A percentile compares a stretch with the other conserved stretches of the same genome.
Evolutionary conservation across 2,113 vertebrate species (phyloP).

Genomic region (Epinephelus cyanopodus): DNA sequence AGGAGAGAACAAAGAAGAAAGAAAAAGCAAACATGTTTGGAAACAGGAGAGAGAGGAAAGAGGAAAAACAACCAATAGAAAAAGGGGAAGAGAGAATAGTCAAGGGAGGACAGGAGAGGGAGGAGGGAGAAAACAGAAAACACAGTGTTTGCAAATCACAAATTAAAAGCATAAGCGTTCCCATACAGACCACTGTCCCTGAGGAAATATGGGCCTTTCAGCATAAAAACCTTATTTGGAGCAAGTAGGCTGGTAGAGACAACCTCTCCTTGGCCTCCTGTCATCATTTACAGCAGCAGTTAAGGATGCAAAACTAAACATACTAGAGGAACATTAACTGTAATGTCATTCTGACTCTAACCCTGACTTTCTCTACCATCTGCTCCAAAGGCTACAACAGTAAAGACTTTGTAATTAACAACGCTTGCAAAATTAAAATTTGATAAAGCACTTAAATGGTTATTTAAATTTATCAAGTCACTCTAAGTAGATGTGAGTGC

Average conservation of each 20-base stretch:
- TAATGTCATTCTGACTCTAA: slow-evolving; percentile 1
- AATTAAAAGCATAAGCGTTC: slow-evolving; percentile 72
- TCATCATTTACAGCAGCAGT: slow-evolving; percentile 29
- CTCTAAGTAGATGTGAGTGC: background rate
- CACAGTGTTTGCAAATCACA: slow-evolving; percentile 73
- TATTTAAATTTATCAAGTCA: background rate
- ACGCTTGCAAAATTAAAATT: background rate
- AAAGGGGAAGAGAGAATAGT: slow-evolving; percentile 37
- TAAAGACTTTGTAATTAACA: background rate
- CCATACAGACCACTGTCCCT: slow-evolving; percentile 53
- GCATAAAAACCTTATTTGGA: slow-evolving; percentile 53
- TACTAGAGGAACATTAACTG: background rate
- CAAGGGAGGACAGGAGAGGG: slow-evolving; percentile 31
- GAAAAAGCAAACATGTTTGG: slow-evolving; percentile 47
- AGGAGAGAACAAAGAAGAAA: slow-evolving; percentile 46
- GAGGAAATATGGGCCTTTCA: slow-evolving; percentile 58
- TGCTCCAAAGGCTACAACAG: background rate
- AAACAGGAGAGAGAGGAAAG: slow-evolving; percentile 34
- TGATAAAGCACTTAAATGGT: background rate
- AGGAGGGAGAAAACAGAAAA: slow-evolving; percentile 63
- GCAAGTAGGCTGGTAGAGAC: slow-evolving; percentile 32
- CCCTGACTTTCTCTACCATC: background rate
- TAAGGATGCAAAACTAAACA: slow-evolving; percentile 39
- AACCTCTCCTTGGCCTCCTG: slow-evolving; percentile 30
- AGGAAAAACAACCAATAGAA: slow-evolving; percentile 46